Evolutionary conservation across 2,888 invertebrate species (phyloP), one percentile per base, ranked within the genome.

Genomic region (Trissolcus japonicus): DNA sequence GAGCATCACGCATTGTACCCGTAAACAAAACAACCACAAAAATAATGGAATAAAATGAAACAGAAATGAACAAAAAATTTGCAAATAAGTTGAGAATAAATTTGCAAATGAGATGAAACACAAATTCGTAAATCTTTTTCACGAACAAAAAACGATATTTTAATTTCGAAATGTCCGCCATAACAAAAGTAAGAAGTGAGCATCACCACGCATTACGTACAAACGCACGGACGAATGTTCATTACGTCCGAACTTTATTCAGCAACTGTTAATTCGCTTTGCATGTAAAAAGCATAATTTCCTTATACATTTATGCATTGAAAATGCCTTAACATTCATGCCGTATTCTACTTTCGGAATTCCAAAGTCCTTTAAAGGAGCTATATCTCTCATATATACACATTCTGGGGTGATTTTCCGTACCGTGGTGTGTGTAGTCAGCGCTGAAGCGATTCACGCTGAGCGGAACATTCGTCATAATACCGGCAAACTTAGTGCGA

Each of bases 271-370:
- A 73, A 73, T 66, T 66, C 16, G 21, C 19, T 66, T 56, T 65
- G 72, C 72, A 65, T 60, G 60, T 65, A 65, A 72, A 66, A 66
- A 56, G 61, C 56, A 51, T 61, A 66, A 73, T 73, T 66, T 61
- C 43, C 60, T 66, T 61, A 73, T 66, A 66, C 73, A 73, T 66
- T 66, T 66, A 73, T 72, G 72, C 66, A 73, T 74, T 74, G 67
- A 57, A 67, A 43, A 56, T 67, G 62, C 29, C 66, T 74, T 67
- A 67, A 74, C 61, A 74, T 74, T 74, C 74, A 67, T 67, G 67
- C 61, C 74, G 62, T 74, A 74, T 74, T 46, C 61, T 21, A 62
- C 56, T 74, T 66, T 53, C 53, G 17, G 57, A 66, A 54, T 73
- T 50, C 55, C 65, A 48, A 46, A 65, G 63, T 54, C 65, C 60